These are phyloP conservation scores for Daubentonia madagascariensis DNA, from an alignment of 2,113 vertebrate species.

Conservation along the genomic window DNA sequence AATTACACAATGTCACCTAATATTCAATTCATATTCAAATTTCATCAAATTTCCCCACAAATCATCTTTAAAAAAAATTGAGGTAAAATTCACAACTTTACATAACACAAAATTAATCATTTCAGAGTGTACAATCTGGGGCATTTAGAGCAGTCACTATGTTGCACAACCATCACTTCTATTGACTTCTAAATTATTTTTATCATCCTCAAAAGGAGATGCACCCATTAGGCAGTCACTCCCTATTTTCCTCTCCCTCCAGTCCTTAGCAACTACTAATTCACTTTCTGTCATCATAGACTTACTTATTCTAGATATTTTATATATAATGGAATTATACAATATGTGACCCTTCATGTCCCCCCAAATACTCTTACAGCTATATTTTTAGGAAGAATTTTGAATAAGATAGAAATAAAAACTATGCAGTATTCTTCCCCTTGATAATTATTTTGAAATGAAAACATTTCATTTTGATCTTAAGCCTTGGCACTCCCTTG, in stretches of 20 bases:
- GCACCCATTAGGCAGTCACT: background rate
- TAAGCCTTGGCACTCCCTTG: background rate
- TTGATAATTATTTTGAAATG: background rate
- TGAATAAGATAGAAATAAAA: background rate
- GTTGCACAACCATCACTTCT: background rate
- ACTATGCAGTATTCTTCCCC: background rate
- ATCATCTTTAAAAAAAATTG: background rate
- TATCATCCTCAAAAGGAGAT: background rate
- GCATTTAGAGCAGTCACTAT: background rate
- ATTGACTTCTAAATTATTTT: background rate
- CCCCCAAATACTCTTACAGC: background rate
- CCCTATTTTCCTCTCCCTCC: no score
- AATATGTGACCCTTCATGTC: background rate
- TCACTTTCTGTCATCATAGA: background rate
- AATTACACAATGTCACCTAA: background rate
- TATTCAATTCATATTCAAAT: slow-evolving; percentile 5
- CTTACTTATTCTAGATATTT: background rate
- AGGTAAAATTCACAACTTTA: background rate
- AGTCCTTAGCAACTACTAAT: background rate
- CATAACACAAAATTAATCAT: slow-evolving; percentile 1
- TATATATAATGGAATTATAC: background rate
- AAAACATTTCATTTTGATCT: background rate
- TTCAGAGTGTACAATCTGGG: background rate
- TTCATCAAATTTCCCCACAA: background rate
- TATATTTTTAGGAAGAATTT: slow-evolving; percentile 11